Evolutionary conservation across 2,113 vertebrate species (phyloP).

Genomic region (Stictonetta naevosa): DNA sequence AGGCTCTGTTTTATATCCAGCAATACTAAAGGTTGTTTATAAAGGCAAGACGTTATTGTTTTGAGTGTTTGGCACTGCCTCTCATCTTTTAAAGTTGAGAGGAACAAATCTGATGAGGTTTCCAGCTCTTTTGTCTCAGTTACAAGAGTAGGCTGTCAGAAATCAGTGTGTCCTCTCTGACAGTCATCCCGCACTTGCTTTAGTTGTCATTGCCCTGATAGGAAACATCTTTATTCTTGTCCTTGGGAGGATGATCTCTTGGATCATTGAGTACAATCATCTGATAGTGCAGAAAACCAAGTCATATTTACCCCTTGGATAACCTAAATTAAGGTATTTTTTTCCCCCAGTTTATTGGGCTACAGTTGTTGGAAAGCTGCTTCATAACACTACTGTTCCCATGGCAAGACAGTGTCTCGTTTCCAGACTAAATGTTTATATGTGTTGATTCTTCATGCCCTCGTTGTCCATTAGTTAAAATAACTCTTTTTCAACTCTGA

Average conservation of each 20-base stretch:
- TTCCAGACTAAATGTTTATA: slow-evolving; percentile 31
- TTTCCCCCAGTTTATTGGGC: slow-evolving; percentile 26
- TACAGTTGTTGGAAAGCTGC: background rate
- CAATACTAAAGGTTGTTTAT: slow-evolving; percentile 66
- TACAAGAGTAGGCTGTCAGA: slow-evolving; percentile 11
- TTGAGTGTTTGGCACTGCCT: slow-evolving; percentile 61
- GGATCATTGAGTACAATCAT: background rate
- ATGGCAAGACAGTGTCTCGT: background rate
- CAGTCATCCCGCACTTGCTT: slow-evolving; percentile 24
- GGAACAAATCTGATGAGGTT: slow-evolving; percentile 63
- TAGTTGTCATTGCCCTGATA: background rate
- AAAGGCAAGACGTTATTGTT: slow-evolving; percentile 68
- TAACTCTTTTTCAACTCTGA: background rate
- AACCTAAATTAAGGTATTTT: background rate
- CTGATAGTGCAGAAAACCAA: background rate
- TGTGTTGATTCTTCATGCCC: slow-evolving; percentile 16
- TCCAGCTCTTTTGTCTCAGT: slow-evolving; percentile 45
- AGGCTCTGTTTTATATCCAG: slow-evolving; percentile 67
- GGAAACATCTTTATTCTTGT: background rate
- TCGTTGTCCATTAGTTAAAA: slow-evolving; percentile 11
- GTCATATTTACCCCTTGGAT: background rate
- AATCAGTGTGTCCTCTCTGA: background rate
- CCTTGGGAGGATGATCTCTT: background rate
- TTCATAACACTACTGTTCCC: slow-evolving; percentile 16
- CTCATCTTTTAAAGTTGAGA: slow-evolving; percentile 44